Evolutionary conservation across 2,888 invertebrate species (phyloP), one percentile per base, ranked within the genome.

Genomic region (Mactromeris polynyma): DNA sequence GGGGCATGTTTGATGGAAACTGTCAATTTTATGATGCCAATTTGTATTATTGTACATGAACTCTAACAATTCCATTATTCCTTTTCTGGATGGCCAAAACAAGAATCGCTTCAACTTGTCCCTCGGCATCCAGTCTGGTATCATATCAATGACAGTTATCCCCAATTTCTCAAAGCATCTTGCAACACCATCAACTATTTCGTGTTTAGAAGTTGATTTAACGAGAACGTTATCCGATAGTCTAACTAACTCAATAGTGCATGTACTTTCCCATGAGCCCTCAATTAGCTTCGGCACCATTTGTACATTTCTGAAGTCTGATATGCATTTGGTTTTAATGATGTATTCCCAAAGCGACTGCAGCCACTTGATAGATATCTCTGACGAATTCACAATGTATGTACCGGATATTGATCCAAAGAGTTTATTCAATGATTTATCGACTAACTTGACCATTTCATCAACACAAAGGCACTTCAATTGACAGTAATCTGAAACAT

Each of bases 151-250:
- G 19, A 83, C 33, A 31, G 73, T 73, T n/a, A 83, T 73, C 0
- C 69, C 73, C 69, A 83, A 26, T 7, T 9, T 33, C 31, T 83
- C 73, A 40, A 83, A 83, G 46, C 83, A 83, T 69, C 46, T 83
- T 11, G 26, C 64, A 36, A 69, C 82, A 40, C 36, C 40, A 11
- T 82, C 64, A 2, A 40, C 0, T 38, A 82, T 14, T 2, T 19
- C 17, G 17, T 82, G 40, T 40, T 40, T 38, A 36, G 54, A 58
- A 0, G 21, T 69, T 26, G 36, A 38, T 26, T 38, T 82, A 2
- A 82, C 64, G 6, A 82, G 64, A 4, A 82, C 21, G 0, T 64
- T n/a, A 40, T 82, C 82, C 21, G 82, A 69, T 31, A 82, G 36
- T 36, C 26, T 82, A 36, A 54, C 82, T 2, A 82, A 26, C 36